Conservation (phyloP, 2,888 invertebrate genomes). For the Nemurella pictetii region DNA sequence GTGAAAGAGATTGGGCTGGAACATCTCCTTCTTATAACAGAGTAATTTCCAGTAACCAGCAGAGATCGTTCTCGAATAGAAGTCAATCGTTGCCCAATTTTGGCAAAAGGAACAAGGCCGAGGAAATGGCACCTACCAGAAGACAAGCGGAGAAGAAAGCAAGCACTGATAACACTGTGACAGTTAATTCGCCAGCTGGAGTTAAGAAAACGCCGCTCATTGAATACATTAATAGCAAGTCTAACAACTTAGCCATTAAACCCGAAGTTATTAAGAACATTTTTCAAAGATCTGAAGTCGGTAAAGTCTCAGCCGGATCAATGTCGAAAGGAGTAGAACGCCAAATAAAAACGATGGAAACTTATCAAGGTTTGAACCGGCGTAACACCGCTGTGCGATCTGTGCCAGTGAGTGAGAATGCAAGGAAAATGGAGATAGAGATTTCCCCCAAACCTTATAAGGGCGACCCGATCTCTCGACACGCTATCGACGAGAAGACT, state of each 20-base stretch:
- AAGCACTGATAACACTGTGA: too few relatives aligned
- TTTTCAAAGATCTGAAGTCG: too few relatives aligned
- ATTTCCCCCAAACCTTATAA: background rate
- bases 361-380: too few relatives aligned
- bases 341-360: background rate
- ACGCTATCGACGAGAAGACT: background rate
- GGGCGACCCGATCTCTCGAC: background rate
- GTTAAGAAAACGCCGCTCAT: too few relatives aligned
- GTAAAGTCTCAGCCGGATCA: background rate
- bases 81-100: background rate
- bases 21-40: background rate
- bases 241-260: too few relatives aligned
- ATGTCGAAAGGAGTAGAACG: background rate
- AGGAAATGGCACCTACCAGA: too few relatives aligned
- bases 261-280: too few relatives aligned
- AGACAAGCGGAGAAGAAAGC: too few relatives aligned
- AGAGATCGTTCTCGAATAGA: constrained; percentile 16
- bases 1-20: background rate
- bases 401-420: background rate
- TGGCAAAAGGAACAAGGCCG: background rate
- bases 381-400: background rate
- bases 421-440: background rate
- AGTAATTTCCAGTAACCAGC: background rate
- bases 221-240: too few relatives aligned
- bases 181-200: too few relatives aligned